Base-by-base conservation (phyloP, 1,140 invertebrate species). In the Thaumetopoea pityocampa region DNA sequence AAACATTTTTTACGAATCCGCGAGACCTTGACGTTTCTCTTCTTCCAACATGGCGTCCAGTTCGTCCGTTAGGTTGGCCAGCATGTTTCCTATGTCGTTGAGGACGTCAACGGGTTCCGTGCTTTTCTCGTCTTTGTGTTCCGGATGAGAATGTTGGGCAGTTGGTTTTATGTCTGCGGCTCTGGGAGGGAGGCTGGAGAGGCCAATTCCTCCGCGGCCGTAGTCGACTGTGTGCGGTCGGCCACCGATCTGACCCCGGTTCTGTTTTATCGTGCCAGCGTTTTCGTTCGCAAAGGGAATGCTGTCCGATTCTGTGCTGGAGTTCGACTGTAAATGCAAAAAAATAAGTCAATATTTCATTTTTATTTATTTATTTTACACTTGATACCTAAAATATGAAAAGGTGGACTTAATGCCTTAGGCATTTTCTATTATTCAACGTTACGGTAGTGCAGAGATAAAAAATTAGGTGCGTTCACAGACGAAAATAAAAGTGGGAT, bases 231-330 rank as follows among this genome's bases (percentile, higher is more conserved):
- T 79, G 52, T 84, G 82, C 2, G 87, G 87, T 6, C 87, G 53
- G 6, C 83, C 77, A 0, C 78, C 66, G 7, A 83, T 78, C 43
- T 73, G 85, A 23, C 72, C 68, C 8, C 69, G 84, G 66, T 83
- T 88, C 71, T 87, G 88, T 59, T 98, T 97, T 68, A 99, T 99
- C 12, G 98, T 99, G 5, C 97, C 98, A 18, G 96, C 96, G 86
- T 99, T 98, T 72, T 99, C 98, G 82, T 99, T 99, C 43, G 98
- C 97, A 85, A 99, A 99, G 20, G 97, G 97, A 72, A 99, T 90
- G 55, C 96, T 97, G 82, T 98, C 97, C 11, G 96, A 97, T 86
- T 98, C 94, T 34, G 95, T 96, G 85, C 96, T 98, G 46, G 96
- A 97, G 87, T 92, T 97, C 59, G 96, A 97, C 92, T 96, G 88